Conservation (phyloP, 1,140 invertebrate species). For the Bombyx mandarina region DNA sequence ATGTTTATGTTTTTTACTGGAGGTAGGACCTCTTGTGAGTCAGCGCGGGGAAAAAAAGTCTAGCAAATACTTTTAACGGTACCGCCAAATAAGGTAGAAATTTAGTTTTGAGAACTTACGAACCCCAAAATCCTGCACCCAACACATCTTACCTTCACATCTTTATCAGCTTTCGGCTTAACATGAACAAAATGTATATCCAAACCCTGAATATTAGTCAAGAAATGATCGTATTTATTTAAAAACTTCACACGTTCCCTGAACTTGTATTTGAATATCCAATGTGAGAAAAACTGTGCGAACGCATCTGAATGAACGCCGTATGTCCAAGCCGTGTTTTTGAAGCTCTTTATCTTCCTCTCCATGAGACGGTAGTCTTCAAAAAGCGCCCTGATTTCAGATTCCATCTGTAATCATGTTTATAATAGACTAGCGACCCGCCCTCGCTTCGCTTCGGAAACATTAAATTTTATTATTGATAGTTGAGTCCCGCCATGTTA, state of each 20-base stretch:
- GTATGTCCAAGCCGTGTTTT: constrained; percentile 71
- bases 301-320: constrained; percentile 78
- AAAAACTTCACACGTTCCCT: constrained; percentile 74
- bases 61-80: too few species aligned
- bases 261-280: constrained; percentile 83
- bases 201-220: constrained; percentile 78
- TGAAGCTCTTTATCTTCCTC: constrained; percentile 48
- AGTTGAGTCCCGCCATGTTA: too few species aligned
- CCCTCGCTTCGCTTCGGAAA: too few species aligned
- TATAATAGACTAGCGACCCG: neutral
- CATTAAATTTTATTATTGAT: too few species aligned
- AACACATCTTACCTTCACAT: constrained; percentile 45
- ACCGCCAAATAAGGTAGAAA: too few species aligned
- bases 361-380: constrained; percentile 28
- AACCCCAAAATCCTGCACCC: too few species aligned
- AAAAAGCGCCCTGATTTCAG: constrained; percentile 35
- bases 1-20: too few species aligned
- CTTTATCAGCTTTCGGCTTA: constrained; percentile 67
- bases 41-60: too few species aligned
- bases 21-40: too few species aligned
- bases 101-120: too few species aligned
- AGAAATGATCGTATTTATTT: constrained; percentile 82
- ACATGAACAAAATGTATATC: constrained; percentile 79
- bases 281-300: constrained; percentile 77
- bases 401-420: constrained; percentile 36